Evolutionary conservation across 2,888 invertebrate species (phyloP), one percentile per base, ranked within the genome.

Genomic region (Altica lythri): DNA sequence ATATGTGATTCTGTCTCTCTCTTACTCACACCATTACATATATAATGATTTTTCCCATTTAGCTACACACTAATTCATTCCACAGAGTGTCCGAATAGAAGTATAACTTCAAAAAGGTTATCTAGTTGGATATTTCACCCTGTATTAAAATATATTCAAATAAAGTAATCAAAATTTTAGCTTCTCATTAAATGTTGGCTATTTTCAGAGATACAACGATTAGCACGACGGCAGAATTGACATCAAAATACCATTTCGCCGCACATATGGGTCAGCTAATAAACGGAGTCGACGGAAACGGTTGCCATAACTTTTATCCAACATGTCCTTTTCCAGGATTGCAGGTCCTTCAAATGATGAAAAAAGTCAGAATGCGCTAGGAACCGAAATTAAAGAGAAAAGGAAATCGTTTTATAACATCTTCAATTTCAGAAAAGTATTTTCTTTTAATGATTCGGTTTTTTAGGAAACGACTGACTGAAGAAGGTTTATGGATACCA

Each of bases 261-360:
- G 85, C 85, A 14, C 85, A 85, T 71, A 85, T 85, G 85, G 85
- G 85, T 52, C 85, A 85, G 73, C 75, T 85, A 59, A 82, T 85
- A 55, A 79, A 83, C 38, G 85, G 84, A 14, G 75, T 85, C 37
- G 85, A 85, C 68, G 84, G 84, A 62, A 82, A 83, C 63, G 85
- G 85, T 47, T 85, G 85, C 65, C 83, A 85, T 72, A 83, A 84
- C 68, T 84, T 85, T 73, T 85, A 84, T 66, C 84, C 85, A 10
- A 80, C 80, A 25, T 85, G 85, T 67, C 85, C 85, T 6, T 77
- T 85, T 64, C 83, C 84, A 14, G 82, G 84, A 29, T 73, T 81
- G 49, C 81, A 83, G 71, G 84, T 85, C 10, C 75, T 85, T 47
- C 81, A 81, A 69, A 82, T 85, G 79, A 81, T 84, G 79, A 84